A percentile compares a stretch with the other conserved stretches of the same genome.
phyloP scores from a whole-genome alignment of 2,888 invertebrate species.

The Troides oblongomaculatus region DNA sequence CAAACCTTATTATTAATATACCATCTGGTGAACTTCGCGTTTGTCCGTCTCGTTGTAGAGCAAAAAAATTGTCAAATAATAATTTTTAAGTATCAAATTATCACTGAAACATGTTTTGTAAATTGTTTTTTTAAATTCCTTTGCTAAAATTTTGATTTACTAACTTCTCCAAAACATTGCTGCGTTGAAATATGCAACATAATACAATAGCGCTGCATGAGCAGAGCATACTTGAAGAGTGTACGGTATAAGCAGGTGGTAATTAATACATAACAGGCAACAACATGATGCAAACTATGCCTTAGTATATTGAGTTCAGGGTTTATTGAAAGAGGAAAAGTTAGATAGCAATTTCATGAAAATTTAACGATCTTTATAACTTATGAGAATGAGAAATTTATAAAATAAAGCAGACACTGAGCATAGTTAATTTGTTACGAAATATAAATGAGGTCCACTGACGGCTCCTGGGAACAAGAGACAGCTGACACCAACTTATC shows the following conservation, averaged over 20 bases:
- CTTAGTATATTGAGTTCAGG: conserved; percentile 63
- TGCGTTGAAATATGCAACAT: conserved; percentile 20
- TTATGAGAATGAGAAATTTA: conserved; percentile 72
- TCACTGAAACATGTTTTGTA: too few relatives aligned
- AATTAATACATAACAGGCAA: conserved; percentile 54
- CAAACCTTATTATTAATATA: too few relatives aligned
- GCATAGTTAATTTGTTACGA: conserved; percentile 73
- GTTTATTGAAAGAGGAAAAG: conserved; percentile 71
- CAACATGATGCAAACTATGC: conserved; percentile 65
- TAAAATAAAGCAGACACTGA: conserved; percentile 68
- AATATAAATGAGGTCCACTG: conserved; percentile 61
- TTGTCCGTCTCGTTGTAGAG: too few relatives aligned
- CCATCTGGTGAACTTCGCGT: too few relatives aligned
- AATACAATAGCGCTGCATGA: conserved; percentile 19
- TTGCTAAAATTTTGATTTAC: neutral
- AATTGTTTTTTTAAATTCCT: neutral
- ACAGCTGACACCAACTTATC: conserved; percentile 19
- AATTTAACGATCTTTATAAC: conserved; percentile 72
- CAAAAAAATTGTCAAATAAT: too few relatives aligned
- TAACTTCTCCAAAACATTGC: neutral
- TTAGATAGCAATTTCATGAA: conserved; percentile 75
- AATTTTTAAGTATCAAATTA: too few relatives aligned
- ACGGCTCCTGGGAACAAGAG: conserved; percentile 14
- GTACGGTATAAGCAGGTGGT: conserved; percentile 46
- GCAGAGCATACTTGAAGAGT: conserved; percentile 36